Conservation (phyloP, 2,113 vertebrate genomes). For the Hemibagrus wyckioides region DNA sequence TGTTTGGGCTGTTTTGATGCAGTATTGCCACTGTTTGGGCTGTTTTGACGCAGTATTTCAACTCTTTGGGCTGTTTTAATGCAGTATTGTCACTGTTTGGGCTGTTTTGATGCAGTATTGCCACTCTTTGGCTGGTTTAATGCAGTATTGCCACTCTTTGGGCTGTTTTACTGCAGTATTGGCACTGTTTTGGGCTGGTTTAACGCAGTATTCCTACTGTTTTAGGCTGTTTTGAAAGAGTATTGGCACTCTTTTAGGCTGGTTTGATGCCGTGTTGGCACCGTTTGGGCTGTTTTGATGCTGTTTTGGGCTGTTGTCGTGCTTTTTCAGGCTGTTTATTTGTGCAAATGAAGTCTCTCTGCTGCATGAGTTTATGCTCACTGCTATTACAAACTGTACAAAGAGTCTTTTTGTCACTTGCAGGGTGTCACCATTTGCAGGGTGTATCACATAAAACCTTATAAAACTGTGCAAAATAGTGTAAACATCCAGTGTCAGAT, state of each 20-base stretch:
- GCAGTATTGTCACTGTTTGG: background rate
- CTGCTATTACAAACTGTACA: background rate
- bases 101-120: background rate
- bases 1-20: too few relatives aligned
- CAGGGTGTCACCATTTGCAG: background rate
- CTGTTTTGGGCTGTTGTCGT: background rate
- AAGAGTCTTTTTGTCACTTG: background rate
- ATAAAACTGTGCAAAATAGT: background rate
- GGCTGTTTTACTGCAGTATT: background rate
- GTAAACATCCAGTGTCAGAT: background rate
- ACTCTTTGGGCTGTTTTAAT: background rate
- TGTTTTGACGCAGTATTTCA: background rate
- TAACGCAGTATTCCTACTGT: too few relatives aligned
- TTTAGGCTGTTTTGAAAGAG: too few relatives aligned
- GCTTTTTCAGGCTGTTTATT: background rate
- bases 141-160: background rate
- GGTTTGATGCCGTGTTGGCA: background rate
- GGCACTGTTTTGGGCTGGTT: too few relatives aligned
- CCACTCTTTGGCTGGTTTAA: background rate
- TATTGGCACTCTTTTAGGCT: too few relatives aligned
- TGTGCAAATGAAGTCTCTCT: background rate
- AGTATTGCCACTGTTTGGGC: too few relatives aligned
- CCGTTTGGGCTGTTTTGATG: background rate
- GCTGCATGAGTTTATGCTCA: background rate
- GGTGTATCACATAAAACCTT: background rate